A percentile compares a stretch with the other conserved stretches of the same genome.
Conservation (phyloP, 2,888 invertebrate genomes). For the Lissonota sp. region DNA sequence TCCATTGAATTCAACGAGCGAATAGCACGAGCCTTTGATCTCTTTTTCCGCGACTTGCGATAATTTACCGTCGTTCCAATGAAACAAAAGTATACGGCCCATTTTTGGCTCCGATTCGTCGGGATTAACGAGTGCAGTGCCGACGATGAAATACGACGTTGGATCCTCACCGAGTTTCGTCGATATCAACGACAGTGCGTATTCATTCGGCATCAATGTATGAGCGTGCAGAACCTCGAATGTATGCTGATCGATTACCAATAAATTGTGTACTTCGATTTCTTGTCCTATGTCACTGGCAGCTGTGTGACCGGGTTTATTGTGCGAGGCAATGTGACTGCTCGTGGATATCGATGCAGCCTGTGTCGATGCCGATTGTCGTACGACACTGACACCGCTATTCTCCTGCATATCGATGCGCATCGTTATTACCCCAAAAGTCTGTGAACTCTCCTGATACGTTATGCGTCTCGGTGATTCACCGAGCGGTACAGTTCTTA, state of each 20-base stretch:
- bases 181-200: conserved; percentile 95
- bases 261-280: conserved; percentile 94
- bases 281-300: conserved; percentile 90
- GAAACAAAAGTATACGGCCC: conserved; percentile 95
- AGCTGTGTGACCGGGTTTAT: conserved; percentile 81
- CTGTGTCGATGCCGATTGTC: conserved; percentile 92
- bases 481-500: conserved; percentile 96
- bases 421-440: conserved; percentile 96
- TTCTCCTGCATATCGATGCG: conserved; percentile 94
- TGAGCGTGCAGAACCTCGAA: conserved; percentile 98
- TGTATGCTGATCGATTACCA: conserved; percentile 97
- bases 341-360: conserved; percentile 88
- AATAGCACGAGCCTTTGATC: conserved; percentile 97
- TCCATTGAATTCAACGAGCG: conserved; percentile 96
- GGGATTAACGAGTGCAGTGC: conserved; percentile 96
- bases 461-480: conserved; percentile 98
- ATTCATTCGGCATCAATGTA: conserved; percentile 95
- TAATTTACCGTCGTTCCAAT: conserved; percentile 94
- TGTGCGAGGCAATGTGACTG: conserved; percentile 81
- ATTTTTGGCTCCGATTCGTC: conserved; percentile 98
- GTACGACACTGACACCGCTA: conserved; percentile 86
- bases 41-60: conserved; percentile 95
- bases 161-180: conserved; percentile 96
- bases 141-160: conserved; percentile 96
- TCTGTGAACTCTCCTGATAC: conserved; percentile 96